Evolutionary conservation across 2,888 invertebrate genomes (phyloP), one percentile per base, ranked within the genome.

Genomic region (Tinea trinotella): DNA sequence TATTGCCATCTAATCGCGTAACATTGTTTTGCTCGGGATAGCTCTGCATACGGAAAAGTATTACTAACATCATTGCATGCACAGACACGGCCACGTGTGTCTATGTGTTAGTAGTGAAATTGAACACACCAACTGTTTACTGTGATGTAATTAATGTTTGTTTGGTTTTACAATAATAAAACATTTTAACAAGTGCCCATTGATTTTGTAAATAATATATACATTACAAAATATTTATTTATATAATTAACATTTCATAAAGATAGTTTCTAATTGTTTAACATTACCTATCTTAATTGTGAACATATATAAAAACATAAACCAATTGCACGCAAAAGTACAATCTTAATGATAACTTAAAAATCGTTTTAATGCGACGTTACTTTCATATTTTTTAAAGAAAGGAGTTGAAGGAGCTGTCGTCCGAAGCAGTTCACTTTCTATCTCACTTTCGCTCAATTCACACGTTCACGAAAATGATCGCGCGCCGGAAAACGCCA

Each of bases 381-480:
- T 13, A 40, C 40, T 40, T 40, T 40, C 40, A 13, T 40, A 40
- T 13, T 13, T 13, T 13, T 1, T 40, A 13, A 40, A 40, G 12
- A 40, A 40, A 40, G 12, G 40, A 40, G 40, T 40, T 40, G 6
- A 40, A 40, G 40, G 40, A 40, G 40, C 15, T 40, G 40, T 13
- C 15, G 40, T 40, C 5, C 40, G 40, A 40, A 40, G 13, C 24
- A 52, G 24, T 52, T 54, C 56, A 71, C 79, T 77, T 79, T 81
- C 81, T 74, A 71, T 68, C 70, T 74, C 68, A 76, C 82, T 84
- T 84, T 82, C 82, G 81, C 78, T 82, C 71, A 78, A 79, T 82
- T 81, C 80, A 78, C 84, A 83, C 81, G 76, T 81, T 79, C 72
- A 82, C 82, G 76, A 83, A 85, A 83, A 84, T 76, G 74, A 77